phyloP scores from a whole-genome alignment of 2,797 vertebrate genomes.

The Glyptemys insculpta region DNA sequence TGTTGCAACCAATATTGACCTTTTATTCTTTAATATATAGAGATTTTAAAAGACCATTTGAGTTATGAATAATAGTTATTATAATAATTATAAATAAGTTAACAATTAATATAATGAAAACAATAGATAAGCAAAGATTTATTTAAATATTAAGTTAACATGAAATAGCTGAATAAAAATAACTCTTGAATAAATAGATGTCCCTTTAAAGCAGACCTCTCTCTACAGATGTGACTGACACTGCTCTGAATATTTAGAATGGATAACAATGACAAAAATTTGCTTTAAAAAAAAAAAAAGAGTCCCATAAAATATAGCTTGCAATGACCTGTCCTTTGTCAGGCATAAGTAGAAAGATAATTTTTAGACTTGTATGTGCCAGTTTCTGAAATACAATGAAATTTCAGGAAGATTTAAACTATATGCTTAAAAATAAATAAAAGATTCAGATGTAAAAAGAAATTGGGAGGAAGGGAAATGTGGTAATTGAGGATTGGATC shows the following conservation, averaged over 20 bases:
- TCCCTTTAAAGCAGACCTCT: conserved; percentile 63
- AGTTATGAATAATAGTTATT: conserved; percentile 66
- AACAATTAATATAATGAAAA: conserved; percentile 61
- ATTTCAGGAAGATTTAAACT: conserved; percentile 18
- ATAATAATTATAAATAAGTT: conserved; percentile 74
- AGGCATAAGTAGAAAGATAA: not conserved
- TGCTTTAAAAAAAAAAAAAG: conserved; percentile 58
- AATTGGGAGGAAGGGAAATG: too few relatives aligned
- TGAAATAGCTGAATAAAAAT: conserved; percentile 25
- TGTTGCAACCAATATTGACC: conserved; percentile 55
- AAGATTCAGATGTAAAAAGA: conserved; percentile 23
- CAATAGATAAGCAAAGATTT: conserved; percentile 62
- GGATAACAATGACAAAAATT: conserved; percentile 39
- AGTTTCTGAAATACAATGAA: conserved; percentile 36
- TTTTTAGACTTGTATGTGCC: conserved; percentile 26
- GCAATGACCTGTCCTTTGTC: conserved; percentile 30
- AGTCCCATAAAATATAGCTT: conserved; percentile 43
- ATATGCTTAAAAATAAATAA: conserved; percentile 18
- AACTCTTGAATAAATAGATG: conserved; percentile 62
- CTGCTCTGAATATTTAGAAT: conserved; percentile 62
- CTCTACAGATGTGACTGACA: conserved; percentile 59
- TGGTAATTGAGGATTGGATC: too few relatives aligned
- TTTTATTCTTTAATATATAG: conserved; percentile 72
- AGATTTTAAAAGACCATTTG: conserved; percentile 68
- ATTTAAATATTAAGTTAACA: conserved; percentile 73